Evolutionary conservation across 2,113 vertebrate genomes (phyloP).

Genomic region (Arvicanthis niloticus): DNA sequence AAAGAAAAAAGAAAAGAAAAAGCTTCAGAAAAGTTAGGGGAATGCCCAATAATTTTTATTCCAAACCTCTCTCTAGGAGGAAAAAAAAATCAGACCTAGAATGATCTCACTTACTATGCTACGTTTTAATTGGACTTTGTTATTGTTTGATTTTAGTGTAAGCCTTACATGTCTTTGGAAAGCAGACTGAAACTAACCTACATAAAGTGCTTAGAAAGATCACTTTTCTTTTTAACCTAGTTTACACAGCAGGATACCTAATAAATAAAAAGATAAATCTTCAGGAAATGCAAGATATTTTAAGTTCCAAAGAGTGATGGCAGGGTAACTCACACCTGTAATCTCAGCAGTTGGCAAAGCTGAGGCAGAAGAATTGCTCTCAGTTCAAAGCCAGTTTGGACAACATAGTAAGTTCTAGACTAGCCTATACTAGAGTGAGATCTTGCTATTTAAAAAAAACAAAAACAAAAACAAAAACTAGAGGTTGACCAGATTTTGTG

Average conservation of each 20-base stretch:
- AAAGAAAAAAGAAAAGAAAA: not conserved
- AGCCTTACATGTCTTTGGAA: not conserved
- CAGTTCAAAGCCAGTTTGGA: not conserved
- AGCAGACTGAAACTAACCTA: not conserved
- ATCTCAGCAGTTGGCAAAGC: not conserved
- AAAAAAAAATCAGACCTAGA: not conserved
- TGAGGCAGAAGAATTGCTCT: not conserved
- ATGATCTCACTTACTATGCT: slow-evolving; percentile 1
- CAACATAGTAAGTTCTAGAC: not conserved
- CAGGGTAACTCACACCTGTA: not conserved
- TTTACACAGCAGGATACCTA: not conserved
- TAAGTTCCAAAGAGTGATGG: not conserved
- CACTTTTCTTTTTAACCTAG: not conserved
- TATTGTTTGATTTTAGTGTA: slow-evolving; percentile 16
- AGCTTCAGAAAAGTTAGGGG: not conserved
- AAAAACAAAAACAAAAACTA: not conserved
- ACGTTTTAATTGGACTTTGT: not conserved
- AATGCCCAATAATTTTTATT: not conserved
- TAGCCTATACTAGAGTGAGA: not conserved
- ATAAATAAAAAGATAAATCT: slow-evolving; percentile 35
- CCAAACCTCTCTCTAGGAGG: not conserved
- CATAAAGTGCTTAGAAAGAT: not conserved
- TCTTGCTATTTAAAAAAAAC: not conserved
- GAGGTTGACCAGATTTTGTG: not conserved
- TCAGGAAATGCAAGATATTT: slow-evolving; percentile 36